These are phyloP conservation scores for Rhynchomys soricoides DNA, from an alignment of 2,113 vertebrate species.

Conservation along the genomic window DNA sequence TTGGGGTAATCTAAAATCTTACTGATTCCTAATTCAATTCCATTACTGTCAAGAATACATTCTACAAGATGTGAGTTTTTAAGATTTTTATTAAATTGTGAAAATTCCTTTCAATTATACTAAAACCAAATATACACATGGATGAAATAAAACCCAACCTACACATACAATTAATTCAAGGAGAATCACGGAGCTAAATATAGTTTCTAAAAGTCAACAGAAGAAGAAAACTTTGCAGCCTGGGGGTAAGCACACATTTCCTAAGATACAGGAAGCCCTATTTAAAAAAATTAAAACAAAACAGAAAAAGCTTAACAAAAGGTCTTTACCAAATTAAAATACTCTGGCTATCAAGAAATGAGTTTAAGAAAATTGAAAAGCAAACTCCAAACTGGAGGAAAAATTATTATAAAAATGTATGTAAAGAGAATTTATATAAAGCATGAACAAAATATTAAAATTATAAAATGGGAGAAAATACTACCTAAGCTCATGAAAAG, in stretches of 20 bases:
- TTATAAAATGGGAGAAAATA: background rate
- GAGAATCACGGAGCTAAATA: background rate
- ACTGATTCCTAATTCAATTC: background rate
- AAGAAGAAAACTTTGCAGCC: background rate
- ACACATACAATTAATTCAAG: background rate
- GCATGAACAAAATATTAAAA: conserved; percentile 7
- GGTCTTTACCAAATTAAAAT: conserved; percentile 27
- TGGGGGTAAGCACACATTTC: background rate
- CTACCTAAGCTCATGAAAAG: background rate
- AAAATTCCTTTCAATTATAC: conserved; percentile 3
- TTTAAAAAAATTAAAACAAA: background rate
- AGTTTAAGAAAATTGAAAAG: conserved; percentile 23
- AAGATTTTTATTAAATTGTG: background rate
- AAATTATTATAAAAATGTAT: background rate
- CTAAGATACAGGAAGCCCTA: conserved; percentile 24
- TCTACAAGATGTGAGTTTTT: background rate
- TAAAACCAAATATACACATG: background rate
- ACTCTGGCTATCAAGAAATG: conserved; percentile 6
- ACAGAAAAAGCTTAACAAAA: background rate
- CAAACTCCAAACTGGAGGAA: conserved; percentile 36
- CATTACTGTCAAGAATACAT: background rate
- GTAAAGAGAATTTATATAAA: background rate
- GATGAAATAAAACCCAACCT: background rate
- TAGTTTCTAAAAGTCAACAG: background rate
- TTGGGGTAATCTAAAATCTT: background rate